A percentile compares a stretch with the other conserved stretches of the same genome.
Conservation (phyloP, 2,888 invertebrate species). For the Gonocerus acuteangulatus region DNA sequence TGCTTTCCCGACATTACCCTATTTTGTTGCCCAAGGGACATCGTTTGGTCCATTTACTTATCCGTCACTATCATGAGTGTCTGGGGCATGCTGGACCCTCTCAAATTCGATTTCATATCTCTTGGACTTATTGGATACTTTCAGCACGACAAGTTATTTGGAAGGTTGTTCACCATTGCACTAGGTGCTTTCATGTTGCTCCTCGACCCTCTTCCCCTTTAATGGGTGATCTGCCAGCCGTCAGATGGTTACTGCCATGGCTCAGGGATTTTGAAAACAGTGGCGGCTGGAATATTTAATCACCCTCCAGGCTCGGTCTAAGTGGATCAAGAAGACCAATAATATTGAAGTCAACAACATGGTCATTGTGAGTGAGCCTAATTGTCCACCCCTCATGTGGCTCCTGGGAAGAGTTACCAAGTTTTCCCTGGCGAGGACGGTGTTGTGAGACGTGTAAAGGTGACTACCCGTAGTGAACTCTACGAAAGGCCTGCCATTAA, state of each 20-base stretch:
- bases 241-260: background rate
- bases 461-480: too few relatives aligned
- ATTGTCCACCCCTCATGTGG: background rate
- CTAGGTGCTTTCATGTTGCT: too few relatives aligned
- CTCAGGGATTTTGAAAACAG: background rate
- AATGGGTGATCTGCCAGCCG: too few relatives aligned
- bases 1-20: background rate
- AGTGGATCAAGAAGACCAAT: background rate
- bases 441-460: too few relatives aligned
- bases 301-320: background rate
- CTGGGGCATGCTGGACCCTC: background rate
- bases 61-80: background rate
- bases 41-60: background rate
- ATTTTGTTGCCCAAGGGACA: background rate
- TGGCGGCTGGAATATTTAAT: background rate
- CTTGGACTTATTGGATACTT: too few relatives aligned
- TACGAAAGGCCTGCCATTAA: too few relatives aligned
- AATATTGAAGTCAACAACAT: background rate
- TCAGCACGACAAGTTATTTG: too few relatives aligned
- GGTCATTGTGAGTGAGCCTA: background rate
- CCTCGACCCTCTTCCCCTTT: too few relatives aligned
- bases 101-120: background rate
- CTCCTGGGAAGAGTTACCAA: background rate
- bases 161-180: too few relatives aligned
- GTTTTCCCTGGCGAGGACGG: background rate